Evolutionary conservation across 2,888 invertebrate genomes (phyloP).

Genomic region (Drosophila picticornis): DNA sequence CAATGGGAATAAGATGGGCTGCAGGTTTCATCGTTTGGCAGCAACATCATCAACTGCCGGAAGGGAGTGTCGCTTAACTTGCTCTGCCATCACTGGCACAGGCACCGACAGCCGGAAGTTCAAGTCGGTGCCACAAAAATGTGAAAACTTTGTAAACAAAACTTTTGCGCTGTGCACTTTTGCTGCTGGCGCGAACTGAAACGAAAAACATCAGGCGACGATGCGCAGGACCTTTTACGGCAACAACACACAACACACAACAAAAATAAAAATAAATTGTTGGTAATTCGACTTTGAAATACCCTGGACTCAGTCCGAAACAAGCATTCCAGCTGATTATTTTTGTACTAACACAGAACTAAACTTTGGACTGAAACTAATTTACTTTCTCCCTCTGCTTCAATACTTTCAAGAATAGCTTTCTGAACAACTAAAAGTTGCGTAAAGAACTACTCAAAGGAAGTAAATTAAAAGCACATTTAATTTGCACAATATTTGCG

Average conservation of each 20-base stretch:
- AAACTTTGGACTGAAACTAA: neutral
- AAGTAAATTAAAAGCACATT: neutral
- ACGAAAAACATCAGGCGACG: conserved; percentile 67
- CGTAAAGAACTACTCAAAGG: neutral
- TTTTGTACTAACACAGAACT: neutral
- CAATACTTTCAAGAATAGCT: neutral
- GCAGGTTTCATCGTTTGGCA: neutral
- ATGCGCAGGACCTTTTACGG: conserved; percentile 50
- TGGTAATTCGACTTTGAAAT: neutral
- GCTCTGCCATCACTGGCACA: conserved; percentile 14
- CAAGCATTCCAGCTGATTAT: neutral
- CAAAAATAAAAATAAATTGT: conserved; percentile 2
- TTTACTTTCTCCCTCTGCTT: neutral
- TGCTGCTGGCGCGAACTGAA: conserved; percentile 68
- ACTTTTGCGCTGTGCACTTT: conserved; percentile 77
- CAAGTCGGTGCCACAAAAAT: conserved; percentile 79
- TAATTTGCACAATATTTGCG: neutral
- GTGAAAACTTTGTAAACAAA: conserved; percentile 81
- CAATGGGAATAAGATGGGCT: conserved; percentile 21
- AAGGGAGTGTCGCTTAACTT: conserved; percentile 59
- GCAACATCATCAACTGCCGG: conserved; percentile 65
- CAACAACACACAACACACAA: conserved; percentile 13
- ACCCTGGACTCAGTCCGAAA: neutral
- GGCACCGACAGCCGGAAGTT: conserved; percentile 62
- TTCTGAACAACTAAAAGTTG: neutral